A percentile compares a stretch with the other conserved stretches of the same genome.
Conservation (phyloP, 1,140 invertebrate species). For the Cydia splendana region DNA sequence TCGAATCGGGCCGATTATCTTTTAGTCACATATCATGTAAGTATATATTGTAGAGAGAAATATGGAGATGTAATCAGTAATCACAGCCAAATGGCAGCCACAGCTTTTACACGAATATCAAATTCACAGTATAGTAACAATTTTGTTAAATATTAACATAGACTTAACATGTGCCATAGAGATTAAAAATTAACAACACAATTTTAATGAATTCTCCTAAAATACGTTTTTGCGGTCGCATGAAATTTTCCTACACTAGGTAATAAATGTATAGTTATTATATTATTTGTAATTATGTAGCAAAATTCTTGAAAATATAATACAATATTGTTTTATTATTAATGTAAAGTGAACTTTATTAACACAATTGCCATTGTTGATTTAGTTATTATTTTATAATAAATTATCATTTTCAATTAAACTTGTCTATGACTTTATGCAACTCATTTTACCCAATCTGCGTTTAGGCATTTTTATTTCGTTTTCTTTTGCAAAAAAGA, state of each 20-base stretch:
- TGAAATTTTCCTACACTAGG: background rate
- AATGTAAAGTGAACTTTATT: slow-evolving; percentile 44
- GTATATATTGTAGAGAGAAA: no score
- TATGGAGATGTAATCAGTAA: background rate
- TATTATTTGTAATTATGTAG: slow-evolving; percentile 45
- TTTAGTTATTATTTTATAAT: slow-evolving; percentile 54
- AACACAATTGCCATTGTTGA: slow-evolving; percentile 64
- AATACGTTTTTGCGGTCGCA: background rate
- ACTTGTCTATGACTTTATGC: background rate
- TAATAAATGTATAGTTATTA: slow-evolving; percentile 4
- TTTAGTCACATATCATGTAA: no score
- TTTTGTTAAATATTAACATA: background rate
- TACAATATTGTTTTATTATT: slow-evolving; percentile 45
- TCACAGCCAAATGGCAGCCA: background rate
- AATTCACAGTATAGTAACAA: background rate
- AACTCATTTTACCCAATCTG: background rate
- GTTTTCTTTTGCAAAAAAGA: no score
- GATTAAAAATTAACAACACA: slow-evolving; percentile 8
- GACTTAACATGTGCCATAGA: slow-evolving; percentile 30
- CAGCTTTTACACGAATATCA: background rate
- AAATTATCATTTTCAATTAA: slow-evolving; percentile 61
- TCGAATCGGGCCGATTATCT: no score
- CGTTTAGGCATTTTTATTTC: no score
- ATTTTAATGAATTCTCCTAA: background rate
- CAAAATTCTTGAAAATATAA: slow-evolving; percentile 58